Base-by-base conservation (phyloP, 2,888 invertebrate species). In the Sabatieria punctata region DNA sequence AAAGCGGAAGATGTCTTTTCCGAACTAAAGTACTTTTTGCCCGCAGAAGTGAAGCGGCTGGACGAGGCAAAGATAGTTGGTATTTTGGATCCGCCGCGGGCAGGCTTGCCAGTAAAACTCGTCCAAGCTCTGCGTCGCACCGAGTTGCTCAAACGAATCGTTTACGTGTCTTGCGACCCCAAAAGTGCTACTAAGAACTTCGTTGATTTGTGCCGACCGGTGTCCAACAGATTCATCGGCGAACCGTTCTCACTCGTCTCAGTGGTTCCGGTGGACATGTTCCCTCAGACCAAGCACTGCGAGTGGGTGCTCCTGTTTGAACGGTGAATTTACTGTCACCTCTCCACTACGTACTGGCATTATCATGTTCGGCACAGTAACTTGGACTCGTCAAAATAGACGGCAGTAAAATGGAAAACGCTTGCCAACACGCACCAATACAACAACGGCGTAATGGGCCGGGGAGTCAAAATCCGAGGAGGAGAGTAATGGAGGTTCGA, bases 121-220 rank as follows among this genome's bases (percentile, higher is more conserved):
- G 19, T 38, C 38, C 6, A 11, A 21, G 85, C 80, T 36, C 73
- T 93, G n/a, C 75, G 91, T 1, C 80, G 78, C 64, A 76, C 80
- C 8, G 71, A 71, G 36, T 58, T 77, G 45, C 76, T 95, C 21
- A 77, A 78, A 26, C 78, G 80, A 19, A 64, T 99, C 11, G 75
- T 97, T 2, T 99, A 85, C 69, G 78, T 97, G 42, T 83, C 93
- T 1, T 97, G 97, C 66, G 85, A 89, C 68, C 84, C 89, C 0
- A 74, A 77, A 8, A 55, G 55, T 4, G 64, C 65, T 13, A 54
- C 78, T 53, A 79, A 78, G 60, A 89, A 88, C 72, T 80, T 88
- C 67, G 72, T 80, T 47, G 86, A 89, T 65, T 71, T 97, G 13
- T 77, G 82, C 1, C 75, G 88, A 40, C 79, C 82, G 0, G 72